Evolutionary conservation across 2,113 vertebrate genomes (phyloP).

Genomic region (Gadus macrocephalus): DNA sequence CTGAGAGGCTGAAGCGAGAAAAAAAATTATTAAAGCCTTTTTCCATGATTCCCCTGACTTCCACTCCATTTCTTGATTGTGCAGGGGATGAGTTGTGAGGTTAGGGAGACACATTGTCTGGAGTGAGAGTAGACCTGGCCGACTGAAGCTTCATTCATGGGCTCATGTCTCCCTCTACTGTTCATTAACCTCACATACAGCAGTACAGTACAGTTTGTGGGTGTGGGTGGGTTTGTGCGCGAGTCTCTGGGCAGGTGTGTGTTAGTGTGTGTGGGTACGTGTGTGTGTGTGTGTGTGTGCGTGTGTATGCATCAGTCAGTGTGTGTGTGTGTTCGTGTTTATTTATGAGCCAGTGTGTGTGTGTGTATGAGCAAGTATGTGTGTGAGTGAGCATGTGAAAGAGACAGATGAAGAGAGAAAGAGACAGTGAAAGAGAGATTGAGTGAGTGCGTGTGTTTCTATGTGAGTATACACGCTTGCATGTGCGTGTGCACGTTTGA

Average conservation of each 20-base stretch:
- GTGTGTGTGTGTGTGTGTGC: constrained; percentile 1
- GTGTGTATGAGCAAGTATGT: neutral
- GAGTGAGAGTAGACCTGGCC: neutral
- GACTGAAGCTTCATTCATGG: constrained; percentile 13
- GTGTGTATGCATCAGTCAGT: neutral
- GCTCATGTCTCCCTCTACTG: constrained; percentile 62
- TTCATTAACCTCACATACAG: constrained; percentile 27
- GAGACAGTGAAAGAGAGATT: no score
- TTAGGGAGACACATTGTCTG: neutral
- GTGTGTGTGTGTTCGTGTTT: no score
- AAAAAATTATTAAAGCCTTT: no score
- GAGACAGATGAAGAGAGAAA: no score
- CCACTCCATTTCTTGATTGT: no score
- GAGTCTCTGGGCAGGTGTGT: neutral
- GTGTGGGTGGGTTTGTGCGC: constrained; percentile 1
- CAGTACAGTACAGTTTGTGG: neutral
- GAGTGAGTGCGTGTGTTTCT: neutral
- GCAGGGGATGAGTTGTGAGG: no score
- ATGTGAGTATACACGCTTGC: neutral
- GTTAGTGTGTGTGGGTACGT: neutral
- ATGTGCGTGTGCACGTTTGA: neutral
- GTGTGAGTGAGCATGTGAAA: no score
- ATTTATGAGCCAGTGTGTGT: no score
- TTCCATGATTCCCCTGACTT: neutral
- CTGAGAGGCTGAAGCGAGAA: no score